A percentile compares a stretch with the other conserved stretches of the same genome.
phyloP scores from a whole-genome alignment of 2,797 vertebrate genomes.

The Clarias fuscus region DNA sequence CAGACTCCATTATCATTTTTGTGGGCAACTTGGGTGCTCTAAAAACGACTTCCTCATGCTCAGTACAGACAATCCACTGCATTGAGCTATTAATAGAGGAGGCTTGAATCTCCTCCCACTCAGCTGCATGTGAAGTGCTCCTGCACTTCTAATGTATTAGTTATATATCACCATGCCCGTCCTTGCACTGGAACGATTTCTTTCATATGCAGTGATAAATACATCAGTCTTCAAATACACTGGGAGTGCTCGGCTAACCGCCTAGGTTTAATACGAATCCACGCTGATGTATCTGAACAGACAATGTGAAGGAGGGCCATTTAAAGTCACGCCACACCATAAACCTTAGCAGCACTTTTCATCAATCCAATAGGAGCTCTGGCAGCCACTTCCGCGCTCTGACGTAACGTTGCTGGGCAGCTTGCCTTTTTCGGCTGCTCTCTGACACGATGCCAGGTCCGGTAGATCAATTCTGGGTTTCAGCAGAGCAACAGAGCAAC shows the following conservation, averaged over 20 bases:
- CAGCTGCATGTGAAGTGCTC: conserved; percentile 51
- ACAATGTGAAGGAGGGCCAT: background rate
- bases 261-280: background rate
- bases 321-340: conserved; percentile 11
- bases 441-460: conserved; percentile 36
- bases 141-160: conserved; percentile 55
- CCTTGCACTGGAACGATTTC: background rate
- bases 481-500: conserved; percentile 25
- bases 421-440: conserved; percentile 6
- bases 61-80: conserved; percentile 56
- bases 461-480: conserved; percentile 35
- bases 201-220: conserved; percentile 12
- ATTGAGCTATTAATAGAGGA: conserved; percentile 68
- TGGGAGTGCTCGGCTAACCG: background rate
- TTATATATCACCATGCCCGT: conserved; percentile 52
- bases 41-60: conserved; percentile 40
- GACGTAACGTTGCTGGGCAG: conserved; percentile 42
- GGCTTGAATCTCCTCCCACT: conserved; percentile 47
- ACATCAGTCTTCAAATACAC: background rate
- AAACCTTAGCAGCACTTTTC: conserved; percentile 11
- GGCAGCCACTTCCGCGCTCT: background rate
- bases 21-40: background rate
- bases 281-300: background rate
- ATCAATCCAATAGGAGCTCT: conserved; percentile 21
- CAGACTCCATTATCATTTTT: conserved; percentile 44